phyloP scores from a whole-genome alignment of 1,140 invertebrate genomes.

The Sogatella furcifera region DNA sequence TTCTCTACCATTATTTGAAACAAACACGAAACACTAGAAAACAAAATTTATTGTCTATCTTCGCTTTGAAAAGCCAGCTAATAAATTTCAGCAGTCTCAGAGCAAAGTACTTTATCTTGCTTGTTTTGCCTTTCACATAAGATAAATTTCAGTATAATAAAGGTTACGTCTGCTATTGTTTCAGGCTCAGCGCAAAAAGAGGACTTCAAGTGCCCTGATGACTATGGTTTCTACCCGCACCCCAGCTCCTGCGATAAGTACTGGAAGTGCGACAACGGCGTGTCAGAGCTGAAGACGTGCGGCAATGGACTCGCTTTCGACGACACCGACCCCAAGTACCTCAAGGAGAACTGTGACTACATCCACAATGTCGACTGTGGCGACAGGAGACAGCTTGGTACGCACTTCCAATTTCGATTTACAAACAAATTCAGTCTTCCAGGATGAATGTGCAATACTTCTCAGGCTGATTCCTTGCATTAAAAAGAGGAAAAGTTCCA shows the following conservation, averaged over 20 bases:
- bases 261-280: slow-evolving; percentile 87
- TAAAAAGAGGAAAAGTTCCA: no score
- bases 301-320: slow-evolving; percentile 91
- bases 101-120: no score
- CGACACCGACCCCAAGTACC: slow-evolving; percentile 73
- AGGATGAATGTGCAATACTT: no score
- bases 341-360: slow-evolving; percentile 91
- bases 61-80: no score
- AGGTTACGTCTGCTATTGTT: not conserved
- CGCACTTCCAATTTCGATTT: no score
- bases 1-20: no score
- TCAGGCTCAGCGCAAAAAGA: slow-evolving; percentile 39
- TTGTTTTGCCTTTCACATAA: no score
- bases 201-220: slow-evolving; percentile 85
- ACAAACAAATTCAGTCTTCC: no score
- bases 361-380: slow-evolving; percentile 92
- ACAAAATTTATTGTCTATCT: no score
- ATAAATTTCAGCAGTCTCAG: no score
- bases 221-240: slow-evolving; percentile 89
- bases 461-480: no score
- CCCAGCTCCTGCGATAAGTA: slow-evolving; percentile 86
- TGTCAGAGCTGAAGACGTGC: slow-evolving; percentile 81
- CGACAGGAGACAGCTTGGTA: slow-evolving; percentile 70
- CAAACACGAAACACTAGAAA: no score
- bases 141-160: not conserved